These are phyloP conservation scores for Halocynthia aurantium DNA, from an alignment of 23 tunicate species.

Conservation along the genomic window DNA sequence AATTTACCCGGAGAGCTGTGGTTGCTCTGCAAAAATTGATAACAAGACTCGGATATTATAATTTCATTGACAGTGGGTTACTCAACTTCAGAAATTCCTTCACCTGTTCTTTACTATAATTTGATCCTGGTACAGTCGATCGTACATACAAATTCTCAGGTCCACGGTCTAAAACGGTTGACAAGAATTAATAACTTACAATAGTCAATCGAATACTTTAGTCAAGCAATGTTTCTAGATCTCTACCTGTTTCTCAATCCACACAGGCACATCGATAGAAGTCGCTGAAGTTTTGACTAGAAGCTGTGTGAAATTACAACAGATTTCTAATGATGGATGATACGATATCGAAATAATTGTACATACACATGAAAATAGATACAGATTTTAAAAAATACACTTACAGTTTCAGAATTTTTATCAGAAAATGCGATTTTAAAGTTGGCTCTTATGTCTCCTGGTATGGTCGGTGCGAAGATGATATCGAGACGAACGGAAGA, in stretches of 20 bases:
- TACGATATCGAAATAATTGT: background rate
- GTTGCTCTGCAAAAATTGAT: slow-evolving; percentile 37
- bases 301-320: slow-evolving; percentile 42
- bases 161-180: slow-evolving; percentile 56
- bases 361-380: background rate
- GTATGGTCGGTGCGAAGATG: slow-evolving; percentile 81
- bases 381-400: background rate
- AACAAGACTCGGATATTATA: background rate
- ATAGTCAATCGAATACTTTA: background rate
- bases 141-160: slow-evolving; percentile 82
- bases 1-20: slow-evolving; percentile 64
- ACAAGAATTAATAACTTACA: background rate
- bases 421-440: slow-evolving; percentile 66
- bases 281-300: slow-evolving; percentile 58
- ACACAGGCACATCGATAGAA: slow-evolving; percentile 93
- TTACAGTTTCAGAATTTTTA: slow-evolving; percentile 64
- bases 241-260: slow-evolving; percentile 81
- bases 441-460: slow-evolving; percentile 70
- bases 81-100: background rate
- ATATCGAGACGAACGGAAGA: slow-evolving; percentile 76
- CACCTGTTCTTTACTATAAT: slow-evolving; percentile 84
- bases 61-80: background rate
- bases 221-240: background rate
- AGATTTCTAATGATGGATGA: background rate
- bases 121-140: slow-evolving; percentile 85